These are phyloP conservation scores for Drosophila busckii DNA, from an alignment of 1,140 invertebrate species.

Conservation along the genomic window DNA sequence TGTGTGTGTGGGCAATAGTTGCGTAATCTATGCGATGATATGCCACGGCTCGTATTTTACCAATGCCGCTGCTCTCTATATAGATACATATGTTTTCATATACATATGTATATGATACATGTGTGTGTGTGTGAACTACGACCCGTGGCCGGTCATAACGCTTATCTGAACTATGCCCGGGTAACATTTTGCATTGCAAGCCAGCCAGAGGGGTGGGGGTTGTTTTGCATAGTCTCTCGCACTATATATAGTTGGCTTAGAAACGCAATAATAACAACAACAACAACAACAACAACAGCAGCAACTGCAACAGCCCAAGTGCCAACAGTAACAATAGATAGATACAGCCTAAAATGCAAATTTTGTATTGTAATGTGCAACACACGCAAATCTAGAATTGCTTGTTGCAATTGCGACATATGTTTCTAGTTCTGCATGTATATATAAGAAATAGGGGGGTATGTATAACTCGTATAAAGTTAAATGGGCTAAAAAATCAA, in stretches of 20 bases:
- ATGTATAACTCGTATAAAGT: no score
- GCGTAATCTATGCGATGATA: constrained; percentile 74
- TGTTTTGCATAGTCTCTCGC: constrained; percentile 23
- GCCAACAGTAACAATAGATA: no score
- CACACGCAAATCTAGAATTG: constrained; percentile 14
- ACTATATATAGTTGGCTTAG: constrained; percentile 33
- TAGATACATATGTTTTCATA: constrained; percentile 21
- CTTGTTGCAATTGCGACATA: constrained; percentile 24
- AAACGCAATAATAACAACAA: constrained; percentile 29
- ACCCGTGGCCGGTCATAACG: constrained; percentile 29
- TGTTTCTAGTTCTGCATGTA: no score
- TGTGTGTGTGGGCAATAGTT: constrained; percentile 48
- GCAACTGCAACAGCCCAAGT: no score
- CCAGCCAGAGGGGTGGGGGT: background rate
- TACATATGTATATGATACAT: constrained; percentile 8
- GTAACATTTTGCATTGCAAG: no score
- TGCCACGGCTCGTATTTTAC: constrained; percentile 42
- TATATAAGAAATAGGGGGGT: no score
- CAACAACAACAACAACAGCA: constrained; percentile 8
- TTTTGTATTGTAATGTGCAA: constrained; percentile 34
- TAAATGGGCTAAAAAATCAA: no score
- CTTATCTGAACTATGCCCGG: background rate
- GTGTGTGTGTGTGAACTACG: constrained; percentile 31
- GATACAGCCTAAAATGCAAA: constrained; percentile 28
- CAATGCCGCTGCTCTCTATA: no score